phyloP scores from a whole-genome alignment of 2,888 invertebrate species.

The Amphipyra tragopoginis region DNA sequence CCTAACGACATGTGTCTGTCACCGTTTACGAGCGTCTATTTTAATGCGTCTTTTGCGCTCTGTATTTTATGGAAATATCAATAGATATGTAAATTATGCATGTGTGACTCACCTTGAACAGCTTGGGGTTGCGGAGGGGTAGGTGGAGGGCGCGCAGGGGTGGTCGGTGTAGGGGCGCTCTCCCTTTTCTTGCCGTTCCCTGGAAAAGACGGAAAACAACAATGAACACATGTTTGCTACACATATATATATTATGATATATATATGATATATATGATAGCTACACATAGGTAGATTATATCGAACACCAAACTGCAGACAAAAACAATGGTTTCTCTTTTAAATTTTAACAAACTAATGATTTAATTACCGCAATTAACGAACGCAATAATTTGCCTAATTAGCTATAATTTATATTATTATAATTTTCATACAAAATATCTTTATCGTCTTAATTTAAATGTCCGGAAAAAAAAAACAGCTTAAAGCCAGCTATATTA shows the following conservation, averaged over 20 bases:
- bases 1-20: slow-evolving; percentile 42
- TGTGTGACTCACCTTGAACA: slow-evolving; percentile 80
- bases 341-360: too few species aligned
- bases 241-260: too few species aligned
- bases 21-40: slow-evolving; percentile 32
- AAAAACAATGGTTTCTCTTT: too few species aligned
- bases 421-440: background rate
- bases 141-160: slow-evolving; percentile 77
- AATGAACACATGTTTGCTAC: slow-evolving; percentile 32
- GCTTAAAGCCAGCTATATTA: slow-evolving; percentile 11
- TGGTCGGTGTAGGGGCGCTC: slow-evolving; percentile 77
- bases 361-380: too few species aligned
- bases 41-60: slow-evolving; percentile 21
- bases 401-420: too few species aligned
- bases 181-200: slow-evolving; percentile 89
- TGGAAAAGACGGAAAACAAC: slow-evolving; percentile 69
- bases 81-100: slow-evolving; percentile 24
- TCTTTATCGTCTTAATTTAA: background rate
- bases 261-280: too few species aligned
- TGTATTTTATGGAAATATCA: slow-evolving; percentile 6
- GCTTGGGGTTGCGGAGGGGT: slow-evolving; percentile 78
- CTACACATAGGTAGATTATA: background rate
- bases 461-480: slow-evolving; percentile 18
- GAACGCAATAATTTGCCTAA: too few species aligned
- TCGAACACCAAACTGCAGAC: too few species aligned